Conservation (phyloP, 2,797 vertebrate species). For the Bradypodion ventrale region DNA sequence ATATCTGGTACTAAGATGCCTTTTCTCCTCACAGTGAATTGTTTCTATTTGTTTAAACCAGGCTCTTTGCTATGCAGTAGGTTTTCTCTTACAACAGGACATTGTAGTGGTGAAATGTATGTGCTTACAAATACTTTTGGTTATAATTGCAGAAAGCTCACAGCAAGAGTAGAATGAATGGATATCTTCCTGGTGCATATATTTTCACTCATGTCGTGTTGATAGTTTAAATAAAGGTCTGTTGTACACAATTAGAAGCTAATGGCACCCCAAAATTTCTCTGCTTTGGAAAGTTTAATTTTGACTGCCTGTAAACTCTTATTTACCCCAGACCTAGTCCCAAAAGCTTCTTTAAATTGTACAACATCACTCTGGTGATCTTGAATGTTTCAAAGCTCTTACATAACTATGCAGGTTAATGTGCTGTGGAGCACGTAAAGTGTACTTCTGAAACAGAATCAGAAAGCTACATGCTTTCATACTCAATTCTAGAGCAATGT, state of each 20-base stretch:
- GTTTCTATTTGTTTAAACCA: background rate
- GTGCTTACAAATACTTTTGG: background rate
- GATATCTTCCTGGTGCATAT: too few relatives aligned
- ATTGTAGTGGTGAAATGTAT: background rate
- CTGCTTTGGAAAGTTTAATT: background rate
- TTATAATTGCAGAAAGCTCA: background rate
- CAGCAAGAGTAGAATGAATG: too few relatives aligned
- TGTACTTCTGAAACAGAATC: background rate
- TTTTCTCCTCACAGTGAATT: background rate
- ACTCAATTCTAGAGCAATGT: background rate
- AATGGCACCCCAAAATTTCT: too few relatives aligned
- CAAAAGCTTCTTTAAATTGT: background rate
- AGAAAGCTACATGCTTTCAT: background rate
- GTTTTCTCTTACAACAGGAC: background rate
- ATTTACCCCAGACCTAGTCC: background rate
- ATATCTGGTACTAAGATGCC: background rate
- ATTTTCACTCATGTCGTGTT: background rate
- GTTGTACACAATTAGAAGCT: background rate
- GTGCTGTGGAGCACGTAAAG: background rate
- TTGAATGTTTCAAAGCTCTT: background rate
- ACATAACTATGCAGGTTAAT: background rate
- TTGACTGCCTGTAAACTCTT: background rate
- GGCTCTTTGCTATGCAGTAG: background rate
- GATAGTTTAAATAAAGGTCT: background rate
- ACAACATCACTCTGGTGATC: background rate